Evolutionary conservation across 2,113 vertebrate genomes (phyloP), one percentile per base, ranked within the genome.

Genomic region (Cheilinus undulatus): DNA sequence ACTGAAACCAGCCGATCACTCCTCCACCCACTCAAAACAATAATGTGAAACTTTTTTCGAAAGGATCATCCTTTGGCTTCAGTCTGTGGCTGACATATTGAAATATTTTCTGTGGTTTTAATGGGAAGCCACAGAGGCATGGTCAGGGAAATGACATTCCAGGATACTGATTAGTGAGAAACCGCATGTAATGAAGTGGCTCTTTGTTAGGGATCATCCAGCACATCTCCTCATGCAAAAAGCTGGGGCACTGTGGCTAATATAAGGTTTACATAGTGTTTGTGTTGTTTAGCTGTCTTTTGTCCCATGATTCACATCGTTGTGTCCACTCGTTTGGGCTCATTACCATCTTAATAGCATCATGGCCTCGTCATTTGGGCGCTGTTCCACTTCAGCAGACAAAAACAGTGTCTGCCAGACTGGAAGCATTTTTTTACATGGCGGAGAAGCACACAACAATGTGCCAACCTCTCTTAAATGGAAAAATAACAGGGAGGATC

Each of bases 261-360:
- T 70, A 46, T 66, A 74, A 71, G 42, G 57, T 69, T 48, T 57
- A 38, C 43, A 56, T 42, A 38, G 51, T 72, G 53, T 45, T 17
- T 78, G 42, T 78, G 68, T 73, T 60, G 71, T 86, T 78, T 64
- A 71, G 61, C 51, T 68, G 28, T 51, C 71, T 67, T 82, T 88
- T 85, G 82, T 85, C 45, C 72, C 59, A 1, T n/a, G 40, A 58
- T 32, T 49, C 61, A 78, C 73, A 73, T 78, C 79, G 76, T 86
- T 86, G 68, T 83, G 73, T 63, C 62, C 72, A 80, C 77, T 71
- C 56, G 65, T 88, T 85, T 71, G 65, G 72, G 38, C 83, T 92
- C 88, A 92, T 92, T 93, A 91, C 60, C 90, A 92, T 89, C 56
- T 86, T 86, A 92, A 92, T 92, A 61, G 70, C 72, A 65, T 59